phyloP scores from a whole-genome alignment of 2,888 invertebrate species.

The Diplazon laetatorius region DNA sequence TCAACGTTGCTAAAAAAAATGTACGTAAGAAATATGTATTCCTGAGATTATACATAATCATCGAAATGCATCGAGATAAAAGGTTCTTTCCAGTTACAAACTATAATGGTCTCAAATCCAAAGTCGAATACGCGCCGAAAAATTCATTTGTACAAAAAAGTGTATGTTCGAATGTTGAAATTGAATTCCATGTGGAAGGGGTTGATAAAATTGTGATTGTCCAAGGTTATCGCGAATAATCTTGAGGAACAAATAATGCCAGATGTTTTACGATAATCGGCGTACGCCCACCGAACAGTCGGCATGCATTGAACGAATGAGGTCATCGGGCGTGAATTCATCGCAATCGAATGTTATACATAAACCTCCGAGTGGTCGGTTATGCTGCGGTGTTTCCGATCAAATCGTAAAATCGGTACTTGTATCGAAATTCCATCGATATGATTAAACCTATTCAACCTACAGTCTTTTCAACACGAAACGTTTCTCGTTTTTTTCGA shows the following conservation, averaged over 20 bases:
- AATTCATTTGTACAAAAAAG: not conserved
- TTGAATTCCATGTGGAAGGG: not conserved
- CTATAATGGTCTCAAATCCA: no score
- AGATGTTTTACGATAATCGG: conserved; percentile 61
- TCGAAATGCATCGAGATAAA: no score
- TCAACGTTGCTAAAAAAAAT: no score
- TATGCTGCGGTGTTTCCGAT: conserved; percentile 36
- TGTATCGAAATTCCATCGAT: conserved; percentile 60
- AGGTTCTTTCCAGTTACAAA: no score
- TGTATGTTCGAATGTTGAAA: not conserved
- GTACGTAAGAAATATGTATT: no score
- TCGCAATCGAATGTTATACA: conserved; percentile 50
- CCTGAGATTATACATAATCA: no score
- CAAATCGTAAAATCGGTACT: conserved; percentile 58
- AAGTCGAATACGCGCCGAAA: no score
- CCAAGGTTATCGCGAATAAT: not conserved
- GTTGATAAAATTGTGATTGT: not conserved
- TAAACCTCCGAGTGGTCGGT: conserved; percentile 41
- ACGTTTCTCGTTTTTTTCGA: no score
- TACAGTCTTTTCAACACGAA: conserved; percentile 55
- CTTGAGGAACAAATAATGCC: conserved; percentile 60
- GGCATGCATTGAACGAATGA: conserved; percentile 24
- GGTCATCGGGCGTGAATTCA: conserved; percentile 34
- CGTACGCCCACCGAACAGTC: conserved; percentile 28
- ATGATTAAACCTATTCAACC: conserved; percentile 57